Evolutionary conservation across 2,797 vertebrate species (phyloP).

Genomic region (Acrossocheilus fasciatus): DNA sequence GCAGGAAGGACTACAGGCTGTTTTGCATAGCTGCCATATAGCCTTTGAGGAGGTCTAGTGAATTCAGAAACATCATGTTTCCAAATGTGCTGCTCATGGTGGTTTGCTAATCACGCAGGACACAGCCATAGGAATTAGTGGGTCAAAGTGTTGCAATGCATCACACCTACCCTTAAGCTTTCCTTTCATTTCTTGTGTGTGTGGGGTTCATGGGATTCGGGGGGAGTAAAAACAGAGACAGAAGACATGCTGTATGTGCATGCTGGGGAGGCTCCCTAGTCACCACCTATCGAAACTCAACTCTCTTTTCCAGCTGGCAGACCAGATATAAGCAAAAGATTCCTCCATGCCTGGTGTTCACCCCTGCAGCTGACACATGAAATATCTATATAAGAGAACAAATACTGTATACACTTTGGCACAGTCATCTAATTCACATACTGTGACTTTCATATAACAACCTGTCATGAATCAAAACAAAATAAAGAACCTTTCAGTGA

Average conservation of each 20-base stretch:
- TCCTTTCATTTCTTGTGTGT: neutral
- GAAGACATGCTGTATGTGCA: neutral
- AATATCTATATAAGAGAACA: neutral
- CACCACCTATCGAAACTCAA: slow-evolving; percentile 27
- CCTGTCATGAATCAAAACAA: neutral
- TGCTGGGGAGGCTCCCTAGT: slow-evolving; percentile 7
- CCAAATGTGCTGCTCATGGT: neutral
- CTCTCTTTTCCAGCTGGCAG: slow-evolving; percentile 29
- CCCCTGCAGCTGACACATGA: neutral
- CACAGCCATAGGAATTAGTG: neutral
- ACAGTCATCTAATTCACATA: neutral
- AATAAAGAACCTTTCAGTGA: neutral
- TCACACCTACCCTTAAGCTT: neutral
- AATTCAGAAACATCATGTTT: slow-evolving; percentile 28
- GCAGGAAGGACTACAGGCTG: neutral
- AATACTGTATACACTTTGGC: neutral
- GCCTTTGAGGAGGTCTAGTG: slow-evolving; percentile 25
- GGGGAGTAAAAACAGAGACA: neutral
- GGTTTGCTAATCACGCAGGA: neutral
- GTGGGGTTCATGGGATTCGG: neutral
- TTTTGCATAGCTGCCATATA: slow-evolving; percentile 31
- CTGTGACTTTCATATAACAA: neutral
- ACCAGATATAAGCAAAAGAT: slow-evolving; percentile 27
- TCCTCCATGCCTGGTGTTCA: slow-evolving; percentile 17
- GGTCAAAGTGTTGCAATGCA: neutral